Evolutionary conservation across 2,888 invertebrate genomes (phyloP).

Genomic region (Drosophila falleni): DNA sequence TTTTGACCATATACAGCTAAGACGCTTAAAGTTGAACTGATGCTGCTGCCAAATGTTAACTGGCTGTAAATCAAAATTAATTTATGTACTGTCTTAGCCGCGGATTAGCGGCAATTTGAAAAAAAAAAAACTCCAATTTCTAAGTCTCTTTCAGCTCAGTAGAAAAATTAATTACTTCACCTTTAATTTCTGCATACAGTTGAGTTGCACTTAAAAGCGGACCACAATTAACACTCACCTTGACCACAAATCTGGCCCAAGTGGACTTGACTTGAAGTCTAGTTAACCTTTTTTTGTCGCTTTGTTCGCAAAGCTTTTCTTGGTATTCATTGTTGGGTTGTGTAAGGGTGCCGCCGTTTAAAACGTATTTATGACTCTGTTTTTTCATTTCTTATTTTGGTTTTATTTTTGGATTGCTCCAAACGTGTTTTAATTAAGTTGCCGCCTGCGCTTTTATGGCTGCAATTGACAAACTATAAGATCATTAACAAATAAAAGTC

Average conservation of each 20-base stretch:
- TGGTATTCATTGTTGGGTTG: conserved; percentile 18
- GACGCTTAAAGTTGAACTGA: conserved; percentile 10
- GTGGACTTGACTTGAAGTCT: conserved; percentile 38
- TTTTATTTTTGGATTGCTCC: conserved; percentile 18
- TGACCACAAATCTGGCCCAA: conserved; percentile 52
- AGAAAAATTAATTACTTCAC: conserved; percentile 51
- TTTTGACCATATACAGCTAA: conserved; percentile 53
- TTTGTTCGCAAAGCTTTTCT: conserved; percentile 20
- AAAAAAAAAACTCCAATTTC: conserved; percentile 18
- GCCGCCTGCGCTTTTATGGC: conserved; percentile 43
- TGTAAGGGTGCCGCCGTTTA: conserved; percentile 54
- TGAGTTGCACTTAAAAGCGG: conserved; percentile 37
- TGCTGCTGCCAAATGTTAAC: conserved; percentile 31
- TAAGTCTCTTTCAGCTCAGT: conserved; percentile 29
- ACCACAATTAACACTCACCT: conserved; percentile 50
- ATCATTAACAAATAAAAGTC: conserved; percentile 45
- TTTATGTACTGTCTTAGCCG: conserved; percentile 10
- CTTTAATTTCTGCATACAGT: conserved; percentile 53
- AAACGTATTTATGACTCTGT: conserved; percentile 40
- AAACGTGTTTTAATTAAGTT: conserved; percentile 39
- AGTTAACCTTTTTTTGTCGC: conserved; percentile 31
- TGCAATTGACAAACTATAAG: conserved; percentile 51
- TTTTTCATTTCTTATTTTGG: conserved; percentile 14
- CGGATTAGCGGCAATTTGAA: conserved; percentile 3
- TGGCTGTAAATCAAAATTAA: conserved; percentile 44